Evolutionary conservation across 2,113 vertebrate species (phyloP).

Genomic region (Struthidea cinerea): DNA sequence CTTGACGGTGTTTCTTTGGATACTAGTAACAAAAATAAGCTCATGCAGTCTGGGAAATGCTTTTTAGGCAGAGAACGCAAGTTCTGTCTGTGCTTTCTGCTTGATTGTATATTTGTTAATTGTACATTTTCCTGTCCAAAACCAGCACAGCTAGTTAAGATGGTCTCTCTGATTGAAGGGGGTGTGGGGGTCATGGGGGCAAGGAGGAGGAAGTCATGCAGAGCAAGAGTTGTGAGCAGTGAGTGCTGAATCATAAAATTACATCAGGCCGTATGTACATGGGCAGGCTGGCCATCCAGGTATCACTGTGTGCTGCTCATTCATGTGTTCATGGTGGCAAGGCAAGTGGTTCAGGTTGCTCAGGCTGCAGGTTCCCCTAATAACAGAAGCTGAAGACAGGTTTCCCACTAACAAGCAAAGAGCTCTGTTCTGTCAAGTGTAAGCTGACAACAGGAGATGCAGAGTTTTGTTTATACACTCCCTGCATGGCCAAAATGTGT

Average conservation of each 20-base stretch:
- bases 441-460: neutral
- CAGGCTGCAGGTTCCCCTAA: neutral
- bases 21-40: neutral
- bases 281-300: neutral
- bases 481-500: neutral
- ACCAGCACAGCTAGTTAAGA: neutral
- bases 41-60: neutral
- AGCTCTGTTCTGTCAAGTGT: neutral
- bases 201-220: neutral
- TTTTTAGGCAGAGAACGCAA: neutral
- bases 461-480: neutral
- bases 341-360: neutral
- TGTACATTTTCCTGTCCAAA: neutral
- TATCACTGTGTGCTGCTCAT: neutral
- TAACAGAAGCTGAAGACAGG: neutral
- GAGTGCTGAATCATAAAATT: neutral
- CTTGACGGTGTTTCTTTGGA: neutral
- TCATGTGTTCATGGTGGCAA: neutral
- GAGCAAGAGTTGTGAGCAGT: neutral
- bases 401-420: neutral
- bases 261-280: neutral
- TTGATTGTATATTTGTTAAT: neutral
- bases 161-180: neutral
- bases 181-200: rapidly evolving
- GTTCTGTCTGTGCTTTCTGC: neutral